Conservation (phyloP, 2,113 vertebrate genomes). For the Paralichthys olivaceus region DNA sequence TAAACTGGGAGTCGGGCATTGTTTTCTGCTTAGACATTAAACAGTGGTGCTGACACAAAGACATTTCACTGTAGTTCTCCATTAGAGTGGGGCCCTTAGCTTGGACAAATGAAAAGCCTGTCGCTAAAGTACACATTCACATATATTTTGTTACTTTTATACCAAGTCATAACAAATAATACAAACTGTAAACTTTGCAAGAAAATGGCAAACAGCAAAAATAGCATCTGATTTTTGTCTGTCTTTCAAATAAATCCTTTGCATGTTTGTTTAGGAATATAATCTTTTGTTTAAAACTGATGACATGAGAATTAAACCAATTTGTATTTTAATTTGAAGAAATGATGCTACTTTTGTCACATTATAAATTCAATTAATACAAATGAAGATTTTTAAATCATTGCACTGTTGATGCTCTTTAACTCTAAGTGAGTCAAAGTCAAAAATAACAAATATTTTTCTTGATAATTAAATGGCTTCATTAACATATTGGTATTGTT, state of each 20-base stretch:
- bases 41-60: conserved; percentile 52
- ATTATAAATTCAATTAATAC: not conserved
- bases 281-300: not conserved
- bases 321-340: not conserved
- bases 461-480: not conserved
- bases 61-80: conserved; percentile 29
- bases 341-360: no score
- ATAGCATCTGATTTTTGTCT: not conserved
- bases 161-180: no score
- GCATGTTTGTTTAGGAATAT: not conserved
- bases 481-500: not conserved
- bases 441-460: not conserved
- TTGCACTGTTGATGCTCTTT: not conserved
- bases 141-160: not conserved
- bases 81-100: conserved; percentile 6
- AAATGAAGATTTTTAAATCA: not conserved
- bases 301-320: not conserved
- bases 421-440: not conserved
- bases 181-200: no score
- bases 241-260: not conserved
- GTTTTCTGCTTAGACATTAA: conserved; percentile 48
- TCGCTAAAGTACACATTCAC: not conserved
- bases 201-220: no score
- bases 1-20: conserved; percentile 35
- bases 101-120: not conserved